Percentiles rank a stretch among this genome's conserved stretches.
phyloP scores from a whole-genome alignment of 2,888 invertebrate genomes.

The Steromphala cineraria region DNA sequence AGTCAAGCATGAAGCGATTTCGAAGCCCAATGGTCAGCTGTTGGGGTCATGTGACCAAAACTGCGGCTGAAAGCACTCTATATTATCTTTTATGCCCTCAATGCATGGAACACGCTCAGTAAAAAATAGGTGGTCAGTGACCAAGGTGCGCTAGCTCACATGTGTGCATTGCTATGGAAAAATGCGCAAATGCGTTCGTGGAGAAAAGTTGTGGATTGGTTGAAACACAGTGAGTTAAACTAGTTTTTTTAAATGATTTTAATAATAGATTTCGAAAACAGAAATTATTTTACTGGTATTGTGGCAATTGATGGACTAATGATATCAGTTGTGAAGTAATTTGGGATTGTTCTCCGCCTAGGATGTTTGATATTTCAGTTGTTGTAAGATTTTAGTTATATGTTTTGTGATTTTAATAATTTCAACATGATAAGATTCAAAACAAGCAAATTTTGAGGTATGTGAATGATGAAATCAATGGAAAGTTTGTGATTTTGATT shows the following conservation, averaged over 20 bases:
- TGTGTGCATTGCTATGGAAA: conserved; percentile 2
- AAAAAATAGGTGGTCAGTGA: not conserved
- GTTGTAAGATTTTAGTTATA: no score
- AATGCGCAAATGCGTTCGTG: not conserved
- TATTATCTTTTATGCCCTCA: not conserved
- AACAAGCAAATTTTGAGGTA: no score
- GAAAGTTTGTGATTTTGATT: no score
- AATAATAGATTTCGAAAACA: not conserved
- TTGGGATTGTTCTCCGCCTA: no score
- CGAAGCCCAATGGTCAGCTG: conserved; percentile 1
- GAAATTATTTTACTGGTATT: no score
- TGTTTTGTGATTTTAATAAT: no score
- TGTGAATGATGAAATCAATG: no score
- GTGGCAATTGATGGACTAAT: no score
- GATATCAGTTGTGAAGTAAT: no score
- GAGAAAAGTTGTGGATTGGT: not conserved
- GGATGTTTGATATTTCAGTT: no score
- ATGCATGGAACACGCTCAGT: not conserved
- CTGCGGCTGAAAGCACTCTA: not conserved
- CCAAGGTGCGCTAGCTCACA: not conserved
- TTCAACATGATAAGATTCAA: no score
- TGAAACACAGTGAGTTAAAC: not conserved
- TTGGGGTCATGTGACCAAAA: conserved; percentile 9
- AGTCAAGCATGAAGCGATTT: not conserved
- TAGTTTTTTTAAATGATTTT: not conserved